Percentiles rank a stretch among this genome's conserved stretches.
Evolutionary conservation across 2,888 invertebrate species (phyloP).

Genomic region (Ormyrus labotus): DNA sequence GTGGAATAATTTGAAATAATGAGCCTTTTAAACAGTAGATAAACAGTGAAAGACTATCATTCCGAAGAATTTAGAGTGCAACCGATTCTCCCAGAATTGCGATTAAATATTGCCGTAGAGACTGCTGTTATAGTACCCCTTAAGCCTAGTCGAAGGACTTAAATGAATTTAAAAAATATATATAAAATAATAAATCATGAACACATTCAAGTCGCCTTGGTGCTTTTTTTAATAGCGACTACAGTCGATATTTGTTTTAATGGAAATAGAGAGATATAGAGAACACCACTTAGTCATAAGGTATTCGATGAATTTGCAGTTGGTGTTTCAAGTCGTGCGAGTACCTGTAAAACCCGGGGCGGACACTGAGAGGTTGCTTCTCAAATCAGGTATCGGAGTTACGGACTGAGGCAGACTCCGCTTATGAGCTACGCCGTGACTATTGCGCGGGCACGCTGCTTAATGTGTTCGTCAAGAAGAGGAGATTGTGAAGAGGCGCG

Average conservation of each 20-base stretch:
- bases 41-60: too few species aligned
- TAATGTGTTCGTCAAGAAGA: conserved; percentile 64
- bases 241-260: conserved; percentile 17
- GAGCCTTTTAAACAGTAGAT: too few species aligned
- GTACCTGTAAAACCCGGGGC: conserved; percentile 78
- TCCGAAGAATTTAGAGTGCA: background rate
- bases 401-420: conserved; percentile 90
- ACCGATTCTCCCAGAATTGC: conserved; percentile 3
- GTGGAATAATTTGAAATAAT: too few species aligned
- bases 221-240: conserved; percentile 20
- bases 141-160: conserved; percentile 54
- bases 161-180: conserved; percentile 31
- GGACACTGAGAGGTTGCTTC: conserved; percentile 80
- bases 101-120: conserved; percentile 33
- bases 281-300: conserved; percentile 45
- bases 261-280: conserved; percentile 35
- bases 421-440: conserved; percentile 90
- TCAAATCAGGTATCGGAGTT: conserved; percentile 91
- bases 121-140: conserved; percentile 25
- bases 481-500: conserved; percentile 66
- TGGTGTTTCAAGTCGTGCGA: conserved; percentile 65
- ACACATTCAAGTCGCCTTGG: conserved; percentile 39
- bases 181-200: conserved; percentile 37
- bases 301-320: conserved; percentile 38
- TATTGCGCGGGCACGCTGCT: conserved; percentile 84